These are phyloP conservation scores for Telmatochromis brachygnathus DNA, from an alignment of 2,113 vertebrate species.

Conservation along the genomic window DNA sequence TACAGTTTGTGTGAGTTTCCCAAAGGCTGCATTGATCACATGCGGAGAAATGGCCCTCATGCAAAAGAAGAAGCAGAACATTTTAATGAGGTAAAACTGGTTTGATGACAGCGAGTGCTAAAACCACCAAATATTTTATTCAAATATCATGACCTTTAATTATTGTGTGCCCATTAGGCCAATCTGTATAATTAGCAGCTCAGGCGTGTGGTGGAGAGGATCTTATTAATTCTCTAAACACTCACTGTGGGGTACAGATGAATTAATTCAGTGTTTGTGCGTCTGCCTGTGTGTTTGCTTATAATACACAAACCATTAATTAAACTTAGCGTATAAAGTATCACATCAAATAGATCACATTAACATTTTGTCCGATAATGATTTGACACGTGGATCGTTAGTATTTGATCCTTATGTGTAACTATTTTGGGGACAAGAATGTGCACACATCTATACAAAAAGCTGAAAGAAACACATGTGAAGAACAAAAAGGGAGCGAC, in stretches of 20 bases:
- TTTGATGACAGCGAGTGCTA: neutral
- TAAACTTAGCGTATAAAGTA: neutral
- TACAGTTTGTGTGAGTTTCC: neutral
- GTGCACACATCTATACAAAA: neutral
- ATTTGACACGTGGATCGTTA: neutral
- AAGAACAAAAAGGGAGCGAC: neutral
- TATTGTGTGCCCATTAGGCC: slow-evolving; percentile 16
- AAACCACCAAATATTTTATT: slow-evolving; percentile 2
- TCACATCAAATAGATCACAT: neutral
- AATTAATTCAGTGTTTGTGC: neutral
- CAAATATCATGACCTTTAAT: slow-evolving; percentile 22
- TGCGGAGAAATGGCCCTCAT: neutral
- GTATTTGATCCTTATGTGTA: neutral
- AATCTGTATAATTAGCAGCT: slow-evolving; percentile 30
- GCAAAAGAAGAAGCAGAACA: neutral
- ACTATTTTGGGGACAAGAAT: neutral
- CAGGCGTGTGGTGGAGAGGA: neutral
- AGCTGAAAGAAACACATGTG: neutral
- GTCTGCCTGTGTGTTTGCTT: neutral
- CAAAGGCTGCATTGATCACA: neutral
- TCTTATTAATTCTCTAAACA: slow-evolving; percentile 34
- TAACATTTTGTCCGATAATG: neutral
- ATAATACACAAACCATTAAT: neutral
- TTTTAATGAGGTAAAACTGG: neutral
- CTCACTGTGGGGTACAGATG: neutral